These are phyloP conservation scores for Callosobruchus maculatus DNA, from an alignment of 2,888 invertebrate genomes.

Conservation along the genomic window DNA sequence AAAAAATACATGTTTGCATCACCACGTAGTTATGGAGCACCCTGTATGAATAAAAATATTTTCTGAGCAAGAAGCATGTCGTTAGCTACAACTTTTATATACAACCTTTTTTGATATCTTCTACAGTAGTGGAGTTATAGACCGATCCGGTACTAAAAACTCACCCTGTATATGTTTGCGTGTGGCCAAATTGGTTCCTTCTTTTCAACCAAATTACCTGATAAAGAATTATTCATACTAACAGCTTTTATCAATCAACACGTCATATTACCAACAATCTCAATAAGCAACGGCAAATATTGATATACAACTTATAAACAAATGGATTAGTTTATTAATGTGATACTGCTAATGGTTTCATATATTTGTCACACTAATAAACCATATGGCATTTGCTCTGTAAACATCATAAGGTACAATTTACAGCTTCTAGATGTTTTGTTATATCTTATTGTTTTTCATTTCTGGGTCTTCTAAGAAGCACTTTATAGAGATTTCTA, in stretches of 20 bases:
- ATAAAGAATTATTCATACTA: neutral
- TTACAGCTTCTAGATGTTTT: neutral
- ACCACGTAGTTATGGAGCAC: too few species aligned
- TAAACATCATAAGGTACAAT: neutral
- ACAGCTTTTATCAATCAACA: neutral
- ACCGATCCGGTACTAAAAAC: too few species aligned
- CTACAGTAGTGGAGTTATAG: too few species aligned
- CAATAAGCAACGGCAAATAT: neutral
- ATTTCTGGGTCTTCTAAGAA: neutral
- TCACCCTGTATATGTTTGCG: too few species aligned
- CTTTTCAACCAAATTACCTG: too few species aligned
- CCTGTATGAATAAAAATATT: too few species aligned
- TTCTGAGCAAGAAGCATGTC: too few species aligned
- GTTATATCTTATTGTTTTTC: neutral
- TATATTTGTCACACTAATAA: neutral
- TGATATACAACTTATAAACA: neutral
- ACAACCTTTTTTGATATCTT: too few species aligned
- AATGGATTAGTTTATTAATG: neutral
- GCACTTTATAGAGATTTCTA: neutral
- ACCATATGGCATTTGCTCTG: neutral
- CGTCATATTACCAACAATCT: neutral
- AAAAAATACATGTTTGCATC: too few species aligned
- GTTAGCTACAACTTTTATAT: too few species aligned
- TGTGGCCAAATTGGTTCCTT: too few species aligned
- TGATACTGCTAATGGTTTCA: neutral